These are phyloP conservation scores for Peromyscus leucopus DNA, from an alignment of 2,113 vertebrate species.

Conservation along the genomic window DNA sequence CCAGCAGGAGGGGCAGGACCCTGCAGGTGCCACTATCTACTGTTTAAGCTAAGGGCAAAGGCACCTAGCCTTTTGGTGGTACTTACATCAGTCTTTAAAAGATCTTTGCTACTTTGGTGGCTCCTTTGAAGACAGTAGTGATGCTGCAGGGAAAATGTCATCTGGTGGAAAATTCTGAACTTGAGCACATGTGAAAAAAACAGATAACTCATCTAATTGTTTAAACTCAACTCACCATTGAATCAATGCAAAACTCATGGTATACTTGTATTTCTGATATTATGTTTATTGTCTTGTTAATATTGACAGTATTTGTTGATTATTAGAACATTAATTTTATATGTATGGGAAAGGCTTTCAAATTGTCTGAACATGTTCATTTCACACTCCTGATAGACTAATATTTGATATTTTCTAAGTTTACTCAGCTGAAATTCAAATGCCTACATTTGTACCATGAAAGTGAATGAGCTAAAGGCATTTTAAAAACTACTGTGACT, in stretches of 20 bases:
- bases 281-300: neutral
- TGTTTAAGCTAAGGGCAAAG: conserved; percentile 42
- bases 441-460: conserved; percentile 42
- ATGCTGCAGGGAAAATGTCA: conserved; percentile 27
- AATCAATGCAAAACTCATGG: neutral
- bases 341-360: neutral
- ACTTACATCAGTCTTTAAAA: conserved; percentile 58
- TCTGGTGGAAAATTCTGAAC: neutral
- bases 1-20: neutral
- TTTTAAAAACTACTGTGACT: neutral
- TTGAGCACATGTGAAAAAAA: conserved; percentile 15
- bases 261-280: neutral
- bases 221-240: neutral
- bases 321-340: neutral
- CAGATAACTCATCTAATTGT: conserved; percentile 43
- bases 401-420: neutral
- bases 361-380: neutral
- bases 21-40: neutral
- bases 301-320: conserved; percentile 21
- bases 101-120: neutral
- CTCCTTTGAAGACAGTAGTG: conserved; percentile 39
- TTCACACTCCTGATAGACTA: neutral
- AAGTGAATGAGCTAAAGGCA: neutral
- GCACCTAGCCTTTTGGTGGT: neutral
- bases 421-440: neutral